Base-by-base conservation (phyloP, 1,140 invertebrate species). In the Sycophila sp. region DNA sequence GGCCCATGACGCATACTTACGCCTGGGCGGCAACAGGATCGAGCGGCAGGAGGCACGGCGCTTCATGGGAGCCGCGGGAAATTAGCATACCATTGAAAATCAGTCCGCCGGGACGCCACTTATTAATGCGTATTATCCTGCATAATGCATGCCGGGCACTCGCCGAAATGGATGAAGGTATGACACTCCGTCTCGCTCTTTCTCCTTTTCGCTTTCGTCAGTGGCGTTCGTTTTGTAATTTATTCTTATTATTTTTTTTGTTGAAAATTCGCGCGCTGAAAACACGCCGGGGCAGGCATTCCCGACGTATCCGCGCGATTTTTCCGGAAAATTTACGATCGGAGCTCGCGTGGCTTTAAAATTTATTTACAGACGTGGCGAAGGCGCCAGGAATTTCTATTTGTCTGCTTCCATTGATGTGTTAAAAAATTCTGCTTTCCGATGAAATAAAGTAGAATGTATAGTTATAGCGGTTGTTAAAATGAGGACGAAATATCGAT, bases 81-180 rank as follows among this genome's bases (percentile, higher is more conserved):
- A 76, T 76, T 74, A 76, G 58, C 71, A 75, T 74, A 68, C 66
- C 60, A 76, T 74, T 76, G 71, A 76, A 76, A 73, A 76, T 73
- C 75, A 49, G 71, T 68, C 66, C 58, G 26, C 38, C 69, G 32
- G 53, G 56, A 45, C 30, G 51, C 56, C 58, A 45, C 64, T 74
- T 75, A 76, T 76, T 74, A 75, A 76, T 75, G 68, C 66, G 45
- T 68, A 73, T 45, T 73, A 42, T 26, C 67, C 60, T 71, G 68
- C 73, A 74, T 74, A 71, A 76, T 76, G 66, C 68, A 71, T 74
- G 68, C 69, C 64, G 49, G 24, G 32, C 32, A 8, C 24, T 22
- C n/a, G 24, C 30, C 40, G 13, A 70, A 72, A 73, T 42, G 7
- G 49, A 67, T 34, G 51, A 42, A 40, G 28, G n/a, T 1, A 4